Conservation (phyloP, 2,113 vertebrate genomes). For the Actinemys pallida region DNA sequence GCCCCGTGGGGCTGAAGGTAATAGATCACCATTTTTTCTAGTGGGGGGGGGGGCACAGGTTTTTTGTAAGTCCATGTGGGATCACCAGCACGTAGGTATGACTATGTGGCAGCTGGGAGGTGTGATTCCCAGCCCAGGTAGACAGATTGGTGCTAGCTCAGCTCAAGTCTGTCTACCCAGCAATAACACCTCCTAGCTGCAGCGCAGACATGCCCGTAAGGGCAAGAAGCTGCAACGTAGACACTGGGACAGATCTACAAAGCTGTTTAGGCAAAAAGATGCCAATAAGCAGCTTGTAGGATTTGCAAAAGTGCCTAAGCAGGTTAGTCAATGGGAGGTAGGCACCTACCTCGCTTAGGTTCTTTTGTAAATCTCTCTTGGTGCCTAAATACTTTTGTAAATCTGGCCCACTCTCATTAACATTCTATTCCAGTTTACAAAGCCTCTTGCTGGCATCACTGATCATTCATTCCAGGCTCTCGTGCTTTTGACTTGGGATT, state of each 20-base stretch:
- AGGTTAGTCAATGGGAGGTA: not conserved
- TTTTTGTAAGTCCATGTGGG: too few species aligned
- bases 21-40: too few species aligned
- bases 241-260: not conserved
- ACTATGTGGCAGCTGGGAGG: not conserved
- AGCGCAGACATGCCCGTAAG: not conserved
- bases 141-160: not conserved
- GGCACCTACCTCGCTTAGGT: not conserved
- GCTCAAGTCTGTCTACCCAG: not conserved
- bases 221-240: not conserved
- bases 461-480: not conserved
- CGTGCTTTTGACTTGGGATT: not conserved
- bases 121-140: not conserved
- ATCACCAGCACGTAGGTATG: not conserved
- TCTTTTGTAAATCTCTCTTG: not conserved
- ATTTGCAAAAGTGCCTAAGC: not conserved
- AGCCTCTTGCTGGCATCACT: not conserved
- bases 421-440: not conserved
- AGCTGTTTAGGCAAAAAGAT: accelerated
- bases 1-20: too few species aligned
- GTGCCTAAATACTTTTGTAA: not conserved
- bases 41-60: too few species aligned
- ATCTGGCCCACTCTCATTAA: not conserved
- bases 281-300: not conserved
- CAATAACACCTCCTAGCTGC: not conserved